phyloP scores from a whole-genome alignment of 2,888 invertebrate species.

The Marronus borbonicus region DNA sequence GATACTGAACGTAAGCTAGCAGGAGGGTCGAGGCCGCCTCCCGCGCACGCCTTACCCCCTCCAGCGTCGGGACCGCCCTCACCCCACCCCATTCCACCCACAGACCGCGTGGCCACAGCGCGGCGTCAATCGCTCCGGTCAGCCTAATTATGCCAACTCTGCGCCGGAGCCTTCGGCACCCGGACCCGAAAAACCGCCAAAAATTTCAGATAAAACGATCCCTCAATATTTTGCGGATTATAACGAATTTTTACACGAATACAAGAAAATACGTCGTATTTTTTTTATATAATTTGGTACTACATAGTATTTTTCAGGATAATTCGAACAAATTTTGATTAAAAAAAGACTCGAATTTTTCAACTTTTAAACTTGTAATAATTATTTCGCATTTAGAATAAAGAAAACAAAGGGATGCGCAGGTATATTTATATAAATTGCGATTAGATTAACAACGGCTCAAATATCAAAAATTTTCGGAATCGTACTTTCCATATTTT shows the following conservation, averaged over 20 bases:
- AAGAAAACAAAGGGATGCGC: too few species aligned
- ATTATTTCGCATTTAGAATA: too few species aligned
- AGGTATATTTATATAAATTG: too few species aligned
- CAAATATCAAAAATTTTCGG: too few species aligned
- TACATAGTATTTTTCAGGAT: too few species aligned
- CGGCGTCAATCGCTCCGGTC: constrained; percentile 65
- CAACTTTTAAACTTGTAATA: too few species aligned
- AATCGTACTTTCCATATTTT: too few species aligned
- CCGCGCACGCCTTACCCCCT: constrained; percentile 69
- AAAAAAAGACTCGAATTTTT: too few species aligned
- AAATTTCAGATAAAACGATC: not conserved
- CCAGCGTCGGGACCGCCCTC: constrained; percentile 65
- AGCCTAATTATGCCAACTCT: constrained; percentile 65
- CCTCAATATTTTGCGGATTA: not conserved
- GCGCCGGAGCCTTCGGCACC: constrained; percentile 65
- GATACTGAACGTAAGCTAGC: constrained; percentile 63
- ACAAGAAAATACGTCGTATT: not conserved
- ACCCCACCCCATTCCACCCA: constrained; percentile 68
- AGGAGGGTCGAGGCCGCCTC: constrained; percentile 69
- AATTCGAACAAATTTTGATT: too few species aligned
- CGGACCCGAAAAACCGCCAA: constrained; percentile 56
- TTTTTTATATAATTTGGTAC: too few species aligned
- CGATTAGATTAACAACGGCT: too few species aligned
- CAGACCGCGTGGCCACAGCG: constrained; percentile 68
- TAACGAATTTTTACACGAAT: not conserved